These are phyloP conservation scores for Zaprionus nigranus DNA, from an alignment of 1,140 invertebrate species.

Conservation along the genomic window DNA sequence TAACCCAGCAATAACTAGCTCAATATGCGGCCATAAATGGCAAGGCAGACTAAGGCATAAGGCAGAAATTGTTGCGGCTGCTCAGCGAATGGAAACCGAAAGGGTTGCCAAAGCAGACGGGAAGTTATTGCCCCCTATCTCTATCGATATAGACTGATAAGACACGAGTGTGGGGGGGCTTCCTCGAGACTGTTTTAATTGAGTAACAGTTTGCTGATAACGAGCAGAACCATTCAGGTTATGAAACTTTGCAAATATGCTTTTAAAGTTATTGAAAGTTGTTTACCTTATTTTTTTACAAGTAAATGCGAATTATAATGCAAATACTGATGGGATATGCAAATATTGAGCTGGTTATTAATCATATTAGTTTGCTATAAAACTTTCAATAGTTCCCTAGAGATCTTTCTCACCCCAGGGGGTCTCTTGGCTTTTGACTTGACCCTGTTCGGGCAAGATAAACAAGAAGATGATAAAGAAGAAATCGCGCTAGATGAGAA, in stretches of 20 bases:
- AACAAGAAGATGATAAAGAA: not conserved
- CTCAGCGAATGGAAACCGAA: conserved; percentile 49
- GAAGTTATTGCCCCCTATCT: conserved; percentile 55
- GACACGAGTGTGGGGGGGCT: not conserved
- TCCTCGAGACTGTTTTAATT: not conserved
- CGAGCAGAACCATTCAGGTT: not conserved
- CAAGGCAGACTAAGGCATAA: conserved; percentile 25
- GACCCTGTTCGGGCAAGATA: conserved; percentile 2
- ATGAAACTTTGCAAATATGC: not conserved
- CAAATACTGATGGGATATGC: not conserved
- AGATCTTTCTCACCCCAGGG: not conserved
- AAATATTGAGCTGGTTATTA: conserved; percentile 3
- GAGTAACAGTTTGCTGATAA: conserved; percentile 3
- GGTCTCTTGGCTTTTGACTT: not conserved
- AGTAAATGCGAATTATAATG: not conserved
- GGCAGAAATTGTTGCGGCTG: conserved; percentile 28
- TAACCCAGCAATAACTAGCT: conserved; percentile 14
- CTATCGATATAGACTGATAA: conserved; percentile 19
- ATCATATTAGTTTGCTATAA: not conserved
- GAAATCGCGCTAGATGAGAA: not conserved
- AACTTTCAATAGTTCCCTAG: not conserved
- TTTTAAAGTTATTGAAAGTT: not conserved
- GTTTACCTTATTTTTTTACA: not conserved
- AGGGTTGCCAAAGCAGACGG: conserved; percentile 50
- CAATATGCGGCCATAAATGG: conserved; percentile 35